These are phyloP conservation scores for Phoeniculus purpureus DNA, from an alignment of 2,797 vertebrate species.

Conservation along the genomic window DNA sequence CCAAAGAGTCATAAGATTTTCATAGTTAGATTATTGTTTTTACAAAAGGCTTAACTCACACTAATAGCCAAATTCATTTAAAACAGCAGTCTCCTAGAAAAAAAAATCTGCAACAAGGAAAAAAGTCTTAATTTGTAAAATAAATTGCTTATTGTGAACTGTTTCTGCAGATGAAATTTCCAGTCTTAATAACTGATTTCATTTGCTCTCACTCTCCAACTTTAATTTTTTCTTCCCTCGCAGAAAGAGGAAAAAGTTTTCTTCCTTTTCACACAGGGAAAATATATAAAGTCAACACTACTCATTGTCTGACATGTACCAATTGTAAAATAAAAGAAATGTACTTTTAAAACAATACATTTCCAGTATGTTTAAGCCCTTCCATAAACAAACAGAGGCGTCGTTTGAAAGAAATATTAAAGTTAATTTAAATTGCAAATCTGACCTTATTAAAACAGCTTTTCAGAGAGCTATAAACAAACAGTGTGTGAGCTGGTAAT, in stretches of 20 bases:
- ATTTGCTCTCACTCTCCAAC: conserved; percentile 3
- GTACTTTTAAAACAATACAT: conserved; percentile 75
- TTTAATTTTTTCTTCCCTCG: neutral
- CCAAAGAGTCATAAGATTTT: neutral
- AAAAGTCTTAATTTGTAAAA: conserved; percentile 10
- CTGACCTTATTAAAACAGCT: conserved; percentile 84
- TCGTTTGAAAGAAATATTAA: conserved; percentile 80
- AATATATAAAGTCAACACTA: conserved; percentile 37
- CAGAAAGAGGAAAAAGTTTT: conserved; percentile 6
- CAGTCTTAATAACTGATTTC: conserved; percentile 44
- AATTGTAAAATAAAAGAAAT: conserved; percentile 75
- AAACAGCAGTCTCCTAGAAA: neutral
- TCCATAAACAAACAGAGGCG: conserved; percentile 73
- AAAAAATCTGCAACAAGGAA: neutral
- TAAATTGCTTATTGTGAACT: neutral
- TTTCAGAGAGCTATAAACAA: conserved; percentile 82
- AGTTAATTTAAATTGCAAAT: conserved; percentile 86
- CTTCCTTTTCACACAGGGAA: conserved; percentile 23
- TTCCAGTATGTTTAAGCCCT: conserved; percentile 58
- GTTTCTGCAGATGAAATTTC: conserved; percentile 7
- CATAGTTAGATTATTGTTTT: neutral
- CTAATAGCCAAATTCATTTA: neutral
- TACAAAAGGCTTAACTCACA: neutral
- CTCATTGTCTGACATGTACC: conserved; percentile 71
- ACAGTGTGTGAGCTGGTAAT: conserved; percentile 69